Base-by-base conservation (phyloP, 2,797 vertebrate genomes). In the Mormyrus proboscirostris region DNA sequence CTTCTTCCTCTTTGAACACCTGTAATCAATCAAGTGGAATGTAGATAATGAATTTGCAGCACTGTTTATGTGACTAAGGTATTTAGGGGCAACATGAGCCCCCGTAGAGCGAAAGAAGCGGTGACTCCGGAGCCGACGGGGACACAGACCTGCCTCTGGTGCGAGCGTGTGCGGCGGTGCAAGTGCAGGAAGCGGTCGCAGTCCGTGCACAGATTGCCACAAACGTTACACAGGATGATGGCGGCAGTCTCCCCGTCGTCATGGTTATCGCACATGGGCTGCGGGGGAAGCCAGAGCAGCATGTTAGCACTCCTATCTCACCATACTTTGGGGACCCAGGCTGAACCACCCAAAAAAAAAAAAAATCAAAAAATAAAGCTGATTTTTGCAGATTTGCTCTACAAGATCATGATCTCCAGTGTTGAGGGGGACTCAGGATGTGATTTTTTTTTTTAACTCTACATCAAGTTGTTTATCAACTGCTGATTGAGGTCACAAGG, bases 231-330 rank as follows among this genome's bases (percentile, higher is more conserved):
- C 62, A 99, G 95, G 94, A 99, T 99, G 92, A 99, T 99, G 88
- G 99, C 99, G 4, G 98, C 97, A 0, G 99, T 99, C 95, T 99
- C 99, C 0, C 98, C 98, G 33, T 99, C 99, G 22, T 99, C 99
- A 22, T 99, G 99, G 94, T 99, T 99, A 95, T 99, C 99, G 90
- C 99, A 99, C 98, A 99, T 99, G 14, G 99, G 99, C 99, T 99
- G 93, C 16, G 73, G 79, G 79, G 57, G 25, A 55, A 44, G 10
- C 14, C 22, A 41, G 16, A 86, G 83, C 62, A 38, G 5, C 9
- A 33, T 85, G 33, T 86, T 51, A 51, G 41, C 41, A 16, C 3
- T 57, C n/a, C 16, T 79, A 4, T n/a, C 29, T 79, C 25, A 51
- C 49, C 49, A 33, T 59, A 82, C 38, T 47, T 38, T 47, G 38